Conservation (phyloP, 2,797 vertebrate genomes). For the Onychomys torridus region DNA sequence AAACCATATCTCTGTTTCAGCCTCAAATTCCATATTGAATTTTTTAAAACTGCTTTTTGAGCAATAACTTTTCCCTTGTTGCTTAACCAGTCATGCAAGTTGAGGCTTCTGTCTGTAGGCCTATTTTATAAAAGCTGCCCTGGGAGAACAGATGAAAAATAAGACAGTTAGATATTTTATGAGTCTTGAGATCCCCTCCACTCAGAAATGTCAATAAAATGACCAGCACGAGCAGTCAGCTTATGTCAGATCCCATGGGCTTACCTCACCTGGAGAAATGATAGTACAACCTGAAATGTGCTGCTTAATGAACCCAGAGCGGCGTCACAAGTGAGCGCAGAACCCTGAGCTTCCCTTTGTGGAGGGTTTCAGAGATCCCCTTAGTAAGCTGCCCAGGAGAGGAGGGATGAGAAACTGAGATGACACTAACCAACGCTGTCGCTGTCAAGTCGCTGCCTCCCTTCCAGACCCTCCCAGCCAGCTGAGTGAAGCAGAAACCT, state of each 20-base stretch:
- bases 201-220: conserved; percentile 87
- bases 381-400: conserved; percentile 56
- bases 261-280: conserved; percentile 74
- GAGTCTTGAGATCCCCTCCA: conserved; percentile 84
- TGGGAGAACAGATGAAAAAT: conserved; percentile 83
- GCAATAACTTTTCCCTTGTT: conserved; percentile 81
- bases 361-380: conserved; percentile 72
- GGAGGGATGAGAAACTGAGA: conserved; percentile 45
- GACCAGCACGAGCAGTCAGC: conserved; percentile 81
- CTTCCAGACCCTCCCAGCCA: conserved; percentile 6
- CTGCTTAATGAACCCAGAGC: conserved; percentile 73
- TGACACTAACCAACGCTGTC: conserved; percentile 69
- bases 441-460: conserved; percentile 34
- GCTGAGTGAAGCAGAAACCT: conserved; percentile 45
- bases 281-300: conserved; percentile 78
- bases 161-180: conserved; percentile 86
- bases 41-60: conserved; percentile 82
- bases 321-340: conserved; percentile 71
- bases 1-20: conserved; percentile 80
- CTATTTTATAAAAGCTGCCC: conserved; percentile 81
- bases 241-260: conserved; percentile 77
- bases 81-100: conserved; percentile 81
- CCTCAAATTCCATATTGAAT: conserved; percentile 78
- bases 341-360: conserved; percentile 72
- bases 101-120: conserved; percentile 81